Conservation (phyloP, 1,140 invertebrate genomes). For the Pogonognathellus flavescens region DNA sequence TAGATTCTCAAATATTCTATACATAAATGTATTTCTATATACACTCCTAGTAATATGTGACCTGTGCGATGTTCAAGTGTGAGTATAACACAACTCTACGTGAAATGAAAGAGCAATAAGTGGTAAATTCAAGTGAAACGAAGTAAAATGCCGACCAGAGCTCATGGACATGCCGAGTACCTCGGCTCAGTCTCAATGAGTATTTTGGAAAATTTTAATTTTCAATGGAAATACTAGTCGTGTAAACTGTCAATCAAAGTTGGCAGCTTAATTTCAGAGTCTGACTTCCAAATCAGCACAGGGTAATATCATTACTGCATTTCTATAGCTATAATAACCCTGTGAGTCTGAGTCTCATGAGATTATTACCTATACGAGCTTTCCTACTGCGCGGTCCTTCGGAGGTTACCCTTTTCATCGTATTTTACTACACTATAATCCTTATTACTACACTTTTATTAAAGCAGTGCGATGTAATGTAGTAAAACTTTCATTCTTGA, state of each 20-base stretch:
- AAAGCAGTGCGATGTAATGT: too few species aligned
- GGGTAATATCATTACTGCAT: neutral
- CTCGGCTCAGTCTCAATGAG: neutral
- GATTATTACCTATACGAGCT: too few species aligned
- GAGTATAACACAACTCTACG: neutral
- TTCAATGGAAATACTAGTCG: constrained; percentile 60
- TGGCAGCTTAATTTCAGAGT: constrained; percentile 67
- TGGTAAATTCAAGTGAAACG: too few species aligned
- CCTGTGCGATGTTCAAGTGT: neutral
- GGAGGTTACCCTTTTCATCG: too few species aligned
- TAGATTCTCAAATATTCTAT: neutral
- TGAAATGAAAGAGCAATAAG: too few species aligned
- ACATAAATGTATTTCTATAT: neutral
- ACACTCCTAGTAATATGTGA: neutral
- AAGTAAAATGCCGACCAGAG: neutral
- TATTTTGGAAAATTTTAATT: constrained; percentile 55
- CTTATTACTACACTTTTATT: too few species aligned
- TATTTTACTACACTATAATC: too few species aligned
- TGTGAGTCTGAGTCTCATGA: too few species aligned
- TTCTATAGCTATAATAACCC: neutral
- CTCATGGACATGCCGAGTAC: too few species aligned
- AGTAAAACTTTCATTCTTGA: too few species aligned
- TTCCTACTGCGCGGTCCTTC: too few species aligned
- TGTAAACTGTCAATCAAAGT: constrained; percentile 66
- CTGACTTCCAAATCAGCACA: neutral